These are phyloP conservation scores for Automeris io DNA, from an alignment of 2,888 invertebrate genomes.

Conservation along the genomic window DNA sequence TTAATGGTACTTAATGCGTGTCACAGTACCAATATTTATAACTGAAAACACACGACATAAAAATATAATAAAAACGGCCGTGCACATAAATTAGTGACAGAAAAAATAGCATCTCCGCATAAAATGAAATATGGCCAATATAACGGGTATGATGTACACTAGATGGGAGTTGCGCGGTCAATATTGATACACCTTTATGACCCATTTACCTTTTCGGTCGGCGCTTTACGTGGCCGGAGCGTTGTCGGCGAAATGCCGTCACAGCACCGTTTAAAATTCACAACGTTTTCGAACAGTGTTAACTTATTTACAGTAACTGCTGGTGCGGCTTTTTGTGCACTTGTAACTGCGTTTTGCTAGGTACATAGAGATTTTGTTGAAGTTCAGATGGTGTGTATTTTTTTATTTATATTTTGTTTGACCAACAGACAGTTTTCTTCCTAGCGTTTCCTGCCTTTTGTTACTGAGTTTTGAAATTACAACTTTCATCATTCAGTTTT, in stretches of 20 bases:
- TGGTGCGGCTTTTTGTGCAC: slow-evolving; percentile 16
- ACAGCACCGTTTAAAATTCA: slow-evolving; percentile 50
- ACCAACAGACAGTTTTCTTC: too few relatives aligned
- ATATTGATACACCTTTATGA: slow-evolving; percentile 72
- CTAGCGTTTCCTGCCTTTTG: too few relatives aligned
- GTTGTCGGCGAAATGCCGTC: slow-evolving; percentile 49
- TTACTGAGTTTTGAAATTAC: too few relatives aligned
- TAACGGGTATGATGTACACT: slow-evolving; percentile 54
- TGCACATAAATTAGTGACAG: slow-evolving; percentile 48
- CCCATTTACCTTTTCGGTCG: slow-evolving; percentile 66
- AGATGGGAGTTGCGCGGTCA: slow-evolving; percentile 57
- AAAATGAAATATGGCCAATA: slow-evolving; percentile 57
- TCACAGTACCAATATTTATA: too few relatives aligned
- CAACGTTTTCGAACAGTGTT: slow-evolving; percentile 36
- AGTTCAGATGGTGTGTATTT: too few relatives aligned
- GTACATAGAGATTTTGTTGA: background rate
- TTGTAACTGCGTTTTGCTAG: background rate
- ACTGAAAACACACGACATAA: background rate
- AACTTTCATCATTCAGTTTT: too few relatives aligned
- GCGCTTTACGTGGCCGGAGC: slow-evolving; percentile 31
- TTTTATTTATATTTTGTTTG: too few relatives aligned
- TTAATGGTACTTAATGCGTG: too few relatives aligned
- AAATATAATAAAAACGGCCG: slow-evolving; percentile 31
- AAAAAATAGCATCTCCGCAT: slow-evolving; percentile 46
- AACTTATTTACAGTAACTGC: slow-evolving; percentile 37